Evolutionary conservation across 2,797 vertebrate species (phyloP), one percentile per base, ranked within the genome.

Genomic region (Sebastes oblongus): DNA sequence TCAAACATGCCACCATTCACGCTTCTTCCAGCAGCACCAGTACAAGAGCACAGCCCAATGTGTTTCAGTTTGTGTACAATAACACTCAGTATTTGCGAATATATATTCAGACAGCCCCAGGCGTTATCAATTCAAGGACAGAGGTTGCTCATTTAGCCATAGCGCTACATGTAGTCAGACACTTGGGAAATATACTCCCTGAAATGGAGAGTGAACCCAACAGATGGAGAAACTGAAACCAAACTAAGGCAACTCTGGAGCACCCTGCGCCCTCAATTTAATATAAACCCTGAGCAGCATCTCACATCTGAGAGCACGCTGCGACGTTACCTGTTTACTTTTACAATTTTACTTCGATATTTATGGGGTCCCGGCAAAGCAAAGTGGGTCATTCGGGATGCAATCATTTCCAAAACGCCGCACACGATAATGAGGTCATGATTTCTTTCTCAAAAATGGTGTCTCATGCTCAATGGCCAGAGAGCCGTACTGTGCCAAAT

Each of bases 341-440:
- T 75, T 86, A 25, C 56, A 76, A 69, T 78, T 62, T 58, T 71
- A 80, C 69, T 73, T n/a, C 6, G 25, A 72, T 87, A 86, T 87
- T 86, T 72, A 88, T 80, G 36, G 52, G 70, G 62, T 42, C 54
- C 62, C 14, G 11, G 22, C 36, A 29, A 72, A 52, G 58, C 66
- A 54, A 88, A 77, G 39, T 62, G 46, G 77, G 75, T 83, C 27
- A 71, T 29, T 59, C 2, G 2, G 66, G 54, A 83, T 24, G 22
- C 39, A 84, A 74, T 87, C 46, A 77, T 82, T 89, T 86, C 62
- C 67, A 71, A 70, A 83, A 78, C 20, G 9, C 36, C 2, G 42
- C 80, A 75, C 66, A 54, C 7, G 0, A 72, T 73, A 77, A 79
- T 83, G 83, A 80, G 66, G 75, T 84, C 75, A 76, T 42, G 61